Conservation (phyloP, 2,797 vertebrate genomes). For the Sebastolobus altivelis region DNA sequence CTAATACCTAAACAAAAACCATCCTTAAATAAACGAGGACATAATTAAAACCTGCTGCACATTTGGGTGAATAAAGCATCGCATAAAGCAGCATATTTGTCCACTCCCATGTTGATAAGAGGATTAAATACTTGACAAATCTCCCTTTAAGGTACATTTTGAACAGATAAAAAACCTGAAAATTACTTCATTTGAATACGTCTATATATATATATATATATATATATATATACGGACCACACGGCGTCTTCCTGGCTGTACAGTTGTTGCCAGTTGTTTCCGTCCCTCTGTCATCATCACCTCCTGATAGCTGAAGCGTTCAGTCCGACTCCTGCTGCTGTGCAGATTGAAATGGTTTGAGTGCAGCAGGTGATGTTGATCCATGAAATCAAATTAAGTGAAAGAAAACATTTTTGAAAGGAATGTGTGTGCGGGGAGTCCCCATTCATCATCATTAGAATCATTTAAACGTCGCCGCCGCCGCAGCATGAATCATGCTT, state of each 20-base stretch:
- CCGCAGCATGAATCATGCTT: constrained; percentile 40
- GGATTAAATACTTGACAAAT: no score
- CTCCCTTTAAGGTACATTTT: no score
- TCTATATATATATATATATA: no score
- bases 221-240: constrained; percentile 22
- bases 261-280: background rate
- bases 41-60: constrained; percentile 6
- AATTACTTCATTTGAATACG: no score
- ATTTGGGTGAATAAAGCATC: no score
- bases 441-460: constrained; percentile 70
- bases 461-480: background rate
- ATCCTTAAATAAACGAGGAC: background rate
- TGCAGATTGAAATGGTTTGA: constrained; percentile 54
- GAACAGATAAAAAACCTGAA: no score
- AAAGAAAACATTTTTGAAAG: constrained; percentile 55
- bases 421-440: constrained; percentile 15
- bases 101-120: no score
- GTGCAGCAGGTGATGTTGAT: constrained; percentile 66
- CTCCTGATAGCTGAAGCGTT: constrained; percentile 9
- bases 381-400: constrained; percentile 54
- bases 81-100: no score
- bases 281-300: background rate
- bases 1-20: background rate
- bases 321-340: constrained; percentile 6
- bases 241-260: background rate